Evolutionary conservation across 2,113 vertebrate species (phyloP), one percentile per base, ranked within the genome.

Genomic region (Hystrix brachyura): DNA sequence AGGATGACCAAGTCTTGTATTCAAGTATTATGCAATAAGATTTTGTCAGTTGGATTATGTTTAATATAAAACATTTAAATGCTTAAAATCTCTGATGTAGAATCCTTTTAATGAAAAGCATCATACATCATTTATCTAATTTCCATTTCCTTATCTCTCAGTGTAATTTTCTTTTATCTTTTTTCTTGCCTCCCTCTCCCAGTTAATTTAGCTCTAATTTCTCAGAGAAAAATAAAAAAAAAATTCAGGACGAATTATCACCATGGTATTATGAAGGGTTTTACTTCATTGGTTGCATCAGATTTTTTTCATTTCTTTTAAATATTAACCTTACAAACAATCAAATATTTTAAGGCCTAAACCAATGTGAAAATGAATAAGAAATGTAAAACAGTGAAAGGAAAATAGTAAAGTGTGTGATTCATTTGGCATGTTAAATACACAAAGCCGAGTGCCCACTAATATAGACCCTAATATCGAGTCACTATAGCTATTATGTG

Each of bases 301-400:
- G 34, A 60, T 57, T 19, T 21, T 60, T 60, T 60, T 60, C 21
- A 7, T 86, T 65, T 51, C 38, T 78, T 90, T 27, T 57, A 29
- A n/a, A 17, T 85, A 89, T 60, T 80, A 12, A n/a, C 3, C 53
- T 84, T 94, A 62, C 46, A 87, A 82, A 32, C 4, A 82, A 62
- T 5, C 2, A 88, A 71, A 67, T 64, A 84, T 51, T 76, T 89
- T 80, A 2, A 46, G 43, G 23, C 71, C 5, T 34, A 82, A 94
- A 82, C 51, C 12, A 82, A 15, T 4, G 1, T 71, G 27, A 78
- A 97, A 87, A 87, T 62, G n/a, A 90, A 94, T 64, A 71, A 96
- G 86, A 27, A 0, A 82, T 46, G 76, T 13, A 18, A 5, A 82
- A 83, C 0, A 27, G 7, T 38, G 3, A 0, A 27, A 53, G 4